phyloP scores from a whole-genome alignment of 2,888 invertebrate genomes.

The Melitaea athalia region DNA sequence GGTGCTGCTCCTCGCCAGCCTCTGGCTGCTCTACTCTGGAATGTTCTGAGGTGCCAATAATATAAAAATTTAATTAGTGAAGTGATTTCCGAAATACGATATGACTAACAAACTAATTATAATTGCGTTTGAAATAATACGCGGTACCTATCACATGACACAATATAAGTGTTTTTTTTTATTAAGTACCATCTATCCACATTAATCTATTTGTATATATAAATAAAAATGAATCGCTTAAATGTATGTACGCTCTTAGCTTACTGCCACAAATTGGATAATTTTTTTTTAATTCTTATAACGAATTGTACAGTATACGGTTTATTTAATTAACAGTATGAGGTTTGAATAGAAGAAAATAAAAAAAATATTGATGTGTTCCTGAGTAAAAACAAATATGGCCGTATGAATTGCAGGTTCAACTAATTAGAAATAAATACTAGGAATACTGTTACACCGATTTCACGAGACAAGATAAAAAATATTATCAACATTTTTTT shows the following conservation, averaged over 20 bases:
- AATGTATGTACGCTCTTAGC: too few relatives aligned
- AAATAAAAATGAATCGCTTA: too few relatives aligned
- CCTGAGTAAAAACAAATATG: too few relatives aligned
- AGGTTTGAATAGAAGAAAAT: background rate
- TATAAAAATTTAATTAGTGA: background rate
- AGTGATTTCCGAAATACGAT: background rate
- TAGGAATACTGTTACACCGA: background rate
- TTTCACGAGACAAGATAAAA: background rate
- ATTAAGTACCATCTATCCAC: too few relatives aligned
- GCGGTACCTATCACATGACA: too few relatives aligned
- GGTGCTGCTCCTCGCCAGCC: slow-evolving; percentile 84
- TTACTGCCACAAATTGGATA: too few relatives aligned
- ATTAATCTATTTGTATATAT: too few relatives aligned
- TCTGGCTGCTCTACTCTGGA: slow-evolving; percentile 87
- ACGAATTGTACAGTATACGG: too few relatives aligned
- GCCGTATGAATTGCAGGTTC: too few relatives aligned
- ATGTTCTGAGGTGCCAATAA: slow-evolving; percentile 73
- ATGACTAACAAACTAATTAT: slow-evolving; percentile 1
- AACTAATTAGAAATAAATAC: background rate
- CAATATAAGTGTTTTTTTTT: background rate
- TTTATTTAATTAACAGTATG: too few relatives aligned
- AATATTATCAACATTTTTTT: background rate
- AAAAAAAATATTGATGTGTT: too few relatives aligned
- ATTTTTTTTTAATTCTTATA: too few relatives aligned
- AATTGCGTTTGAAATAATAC: background rate